Base-by-base conservation (phyloP, 2,113 vertebrate species). In the Hydropotes inermis region DNA sequence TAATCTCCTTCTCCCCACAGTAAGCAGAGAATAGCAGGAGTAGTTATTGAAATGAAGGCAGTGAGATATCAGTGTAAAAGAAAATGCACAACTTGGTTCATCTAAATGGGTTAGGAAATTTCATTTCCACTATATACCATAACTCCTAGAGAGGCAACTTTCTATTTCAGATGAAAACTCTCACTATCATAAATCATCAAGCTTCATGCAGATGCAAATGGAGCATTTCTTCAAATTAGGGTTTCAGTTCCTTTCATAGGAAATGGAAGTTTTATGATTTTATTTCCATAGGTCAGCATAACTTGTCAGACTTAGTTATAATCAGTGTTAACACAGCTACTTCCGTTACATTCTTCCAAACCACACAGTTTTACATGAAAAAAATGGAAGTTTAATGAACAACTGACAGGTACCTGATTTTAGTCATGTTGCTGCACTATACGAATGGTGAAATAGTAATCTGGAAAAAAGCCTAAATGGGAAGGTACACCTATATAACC, bases 81-180 rank as follows among this genome's bases (percentile, higher is more conserved):
- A 95, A 95, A 97, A 74, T 86, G 82, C 19, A 6, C 11, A 78
- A 58, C 93, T 78, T 86, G 30, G 47, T 93, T 93, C 93, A 64
- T 93, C 94, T 92, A 96, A 97, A 97, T 94, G 97, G 91, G 91
- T 95, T 97, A 85, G 96, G 85, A 97, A 97, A 97, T 97, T 97
- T 94, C 97, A 97, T 97, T 98, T 94, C 95, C 93, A 89, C 95
- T 54, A 27, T 89, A 85, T 96, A 91, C 36, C 39, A 97, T 97
- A 93, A 97, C 96, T 95, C 97, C 60, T 78, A 82, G 67, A 97
- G 95, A 95, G 96, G 86, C 91, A 91, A 55, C 78, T 95, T 93
- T 96, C 88, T 92, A n/a, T 91, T 86, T 79, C 36, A 86, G 89
- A 67, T 93, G 91, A 83, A 97, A 97, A 88, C 57, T 95, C 93